Base-by-base conservation (phyloP, 2,113 vertebrate species). In the Antechinus stuartii region DNA sequence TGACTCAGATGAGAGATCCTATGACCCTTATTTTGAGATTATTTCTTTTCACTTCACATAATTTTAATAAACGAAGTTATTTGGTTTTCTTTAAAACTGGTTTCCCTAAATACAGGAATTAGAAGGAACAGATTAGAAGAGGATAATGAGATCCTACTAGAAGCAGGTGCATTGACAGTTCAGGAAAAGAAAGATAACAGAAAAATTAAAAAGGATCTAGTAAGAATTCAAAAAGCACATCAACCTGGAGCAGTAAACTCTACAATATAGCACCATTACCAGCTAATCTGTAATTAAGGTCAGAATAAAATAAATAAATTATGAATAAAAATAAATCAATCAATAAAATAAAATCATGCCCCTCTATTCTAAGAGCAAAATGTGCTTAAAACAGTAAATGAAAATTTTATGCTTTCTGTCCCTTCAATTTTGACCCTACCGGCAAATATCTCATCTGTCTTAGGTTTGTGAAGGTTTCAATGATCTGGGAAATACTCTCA, bases 401-500 rank as follows among this genome's bases (percentile, higher is more conserved):
- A n/a, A 76, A n/a, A n/a, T n/a, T 35, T 76, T 76, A 76, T 76
- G 14, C n/a, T 76, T n/a, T 76, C 68, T 76, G 35, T n/a, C 35
- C 35, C 6, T 14, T 76, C 35, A 76, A n/a, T 14, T n/a, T 76
- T 76, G 68, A n/a, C 68, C 1, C 5, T 76, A 16, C 14, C 19
- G 16, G 35, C 68, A 76, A 76, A 76, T 76, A 16, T 4, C 68
- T 76, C 11, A 68, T 35, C 35, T 76, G 61, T 30, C 30, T 76
- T 19, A 76, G 19, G 5, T 22, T n/a, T 76, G 4, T n/a, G 35
- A 76, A 90, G 89, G 22, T 54, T 92, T 94, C 25, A 68, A 50
- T 96, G 91, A 95, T 76, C 46, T 94, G 0, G n/a, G 96, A 61
- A 94, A 96, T 57, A 57, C 26, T 92, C 52, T 94, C 89, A 96